Base-by-base conservation (phyloP, 2,888 invertebrate species). In the Plutella xylostella region DNA sequence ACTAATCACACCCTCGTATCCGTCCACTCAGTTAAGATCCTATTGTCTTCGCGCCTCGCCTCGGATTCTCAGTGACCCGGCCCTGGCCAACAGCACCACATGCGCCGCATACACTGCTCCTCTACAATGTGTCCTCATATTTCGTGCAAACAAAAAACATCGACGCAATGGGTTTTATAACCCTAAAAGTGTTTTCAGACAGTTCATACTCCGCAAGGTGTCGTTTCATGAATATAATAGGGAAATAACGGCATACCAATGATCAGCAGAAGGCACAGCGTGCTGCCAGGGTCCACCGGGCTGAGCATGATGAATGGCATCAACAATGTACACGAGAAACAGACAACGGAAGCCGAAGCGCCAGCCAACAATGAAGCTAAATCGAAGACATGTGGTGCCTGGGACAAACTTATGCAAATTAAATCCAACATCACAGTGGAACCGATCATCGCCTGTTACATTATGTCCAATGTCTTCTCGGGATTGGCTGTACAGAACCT, bases 401-500 rank as follows among this genome's bases (percentile, higher is more conserved):
- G 60, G 47, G 71, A 78, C 38, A 88, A 86, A 53, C 55, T 86
- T 20, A 70, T 74, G 55, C 80, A 80, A 53, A 75, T 89, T 48
- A 75, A 77, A 53, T 75, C 86, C 19, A 89, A 88, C 53, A 87
- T 90, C 45, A 90, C 90, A 0, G 89, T 90, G 25, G 90, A 90
- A 62, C 90, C 90, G 7, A 87, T 90, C 48, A 80, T 90, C 52
- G 87, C 89, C 4, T 88, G 88, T 57, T 90, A 90, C 60, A 87
- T 90, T 43, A 86, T 90, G 85, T 89, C 90, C 31, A 88, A 87
- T 63, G 88, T 88, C 38, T 78, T 88, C 45, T 92, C 93, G 1
- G 89, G 90, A 52, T 74, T 94, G 51, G 93, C 93, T 45, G 90
- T 93, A 31, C 93, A 94, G 69, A 94, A 94, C 75, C 75, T 94